Conservation (phyloP, 2,797 vertebrate species). For the Lagodon rhomboides region DNA sequence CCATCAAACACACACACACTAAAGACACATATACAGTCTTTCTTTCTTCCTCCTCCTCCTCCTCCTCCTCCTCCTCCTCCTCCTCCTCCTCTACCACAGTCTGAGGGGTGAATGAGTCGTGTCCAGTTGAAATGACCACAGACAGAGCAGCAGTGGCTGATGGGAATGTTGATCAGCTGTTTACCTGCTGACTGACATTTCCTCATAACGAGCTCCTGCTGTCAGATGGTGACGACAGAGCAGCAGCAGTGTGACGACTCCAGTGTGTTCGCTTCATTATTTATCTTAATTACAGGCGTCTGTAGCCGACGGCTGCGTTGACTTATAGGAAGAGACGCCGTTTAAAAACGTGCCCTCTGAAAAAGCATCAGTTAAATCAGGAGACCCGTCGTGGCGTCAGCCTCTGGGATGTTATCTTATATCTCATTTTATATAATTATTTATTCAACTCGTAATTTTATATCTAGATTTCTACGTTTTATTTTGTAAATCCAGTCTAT, state of each 20-base stretch:
- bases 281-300: slow-evolving; percentile 34
- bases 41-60: too few species aligned
- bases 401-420: background rate
- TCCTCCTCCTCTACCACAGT: background rate
- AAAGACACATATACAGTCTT: too few species aligned
- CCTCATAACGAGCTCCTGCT: background rate
- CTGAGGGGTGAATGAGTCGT: background rate
- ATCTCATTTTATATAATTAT: background rate
- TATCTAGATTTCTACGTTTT: background rate
- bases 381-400: background rate
- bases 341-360: background rate
- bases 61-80: too few species aligned
- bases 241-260: background rate
- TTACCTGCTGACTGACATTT: slow-evolving; percentile 9
- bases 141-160: slow-evolving; percentile 19
- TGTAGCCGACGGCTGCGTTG: background rate
- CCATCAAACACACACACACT: too few species aligned
- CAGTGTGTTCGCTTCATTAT: slow-evolving; percentile 17
- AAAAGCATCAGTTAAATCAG: background rate
- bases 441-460: background rate
- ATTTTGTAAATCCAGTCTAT: background rate
- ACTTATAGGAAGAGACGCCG: background rate
- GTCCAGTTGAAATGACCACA: background rate
- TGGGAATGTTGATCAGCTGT: slow-evolving; percentile 15
- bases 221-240: background rate